Conservation (phyloP, 2,113 vertebrate species). For the Ahaetulla prasina region DNA sequence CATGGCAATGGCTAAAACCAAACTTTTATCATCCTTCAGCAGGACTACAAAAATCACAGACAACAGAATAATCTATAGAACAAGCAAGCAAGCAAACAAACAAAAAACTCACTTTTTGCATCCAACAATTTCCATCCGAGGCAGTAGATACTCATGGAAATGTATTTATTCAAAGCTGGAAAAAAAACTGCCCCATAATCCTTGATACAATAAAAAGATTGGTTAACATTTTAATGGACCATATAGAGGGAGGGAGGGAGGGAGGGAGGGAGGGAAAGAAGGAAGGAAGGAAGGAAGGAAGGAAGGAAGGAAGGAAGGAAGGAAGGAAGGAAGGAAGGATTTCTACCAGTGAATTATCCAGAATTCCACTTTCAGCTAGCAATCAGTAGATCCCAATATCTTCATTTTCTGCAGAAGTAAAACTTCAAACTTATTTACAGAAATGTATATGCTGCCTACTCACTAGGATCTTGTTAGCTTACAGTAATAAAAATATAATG, state of each 20-base stretch:
- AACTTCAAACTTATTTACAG: not conserved
- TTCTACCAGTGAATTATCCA: not conserved
- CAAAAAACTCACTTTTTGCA: not conserved
- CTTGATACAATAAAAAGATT: not conserved
- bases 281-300: not conserved
- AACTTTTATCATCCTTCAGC: not conserved
- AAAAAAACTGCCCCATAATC: not conserved
- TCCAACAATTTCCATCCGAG: not conserved
- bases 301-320: not conserved
- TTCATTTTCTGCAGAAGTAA: not conserved
- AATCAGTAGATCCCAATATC: not conserved
- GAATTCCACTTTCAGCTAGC: not conserved
- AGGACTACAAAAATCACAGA: not conserved
- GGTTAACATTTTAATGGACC: not conserved
- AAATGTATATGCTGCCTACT: not conserved
- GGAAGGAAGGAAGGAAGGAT: not conserved
- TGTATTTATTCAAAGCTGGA: not conserved
- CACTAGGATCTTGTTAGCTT: not conserved
- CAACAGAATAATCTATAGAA: not conserved
- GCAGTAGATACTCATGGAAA: not conserved
- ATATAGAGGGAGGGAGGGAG: too few relatives aligned
- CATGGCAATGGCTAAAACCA: not conserved
- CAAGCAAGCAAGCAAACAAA: not conserved
- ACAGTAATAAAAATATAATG: not conserved
- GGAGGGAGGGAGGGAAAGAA: too few relatives aligned